These are phyloP conservation scores for Bos javanicus DNA, from an alignment of 2,113 vertebrate species.

Conservation along the genomic window DNA sequence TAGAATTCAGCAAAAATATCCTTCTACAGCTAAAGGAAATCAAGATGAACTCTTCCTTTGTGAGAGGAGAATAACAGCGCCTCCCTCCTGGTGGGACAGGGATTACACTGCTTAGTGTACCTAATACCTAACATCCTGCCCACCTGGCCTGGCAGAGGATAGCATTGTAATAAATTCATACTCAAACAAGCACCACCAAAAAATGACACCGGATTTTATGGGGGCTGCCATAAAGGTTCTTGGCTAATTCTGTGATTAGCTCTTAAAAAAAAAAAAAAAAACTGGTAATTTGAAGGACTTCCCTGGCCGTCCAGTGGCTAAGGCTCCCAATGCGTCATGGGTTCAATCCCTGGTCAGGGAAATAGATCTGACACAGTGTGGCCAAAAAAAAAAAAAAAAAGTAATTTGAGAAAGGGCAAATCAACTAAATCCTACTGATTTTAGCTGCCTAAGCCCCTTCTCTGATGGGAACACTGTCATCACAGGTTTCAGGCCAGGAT, in stretches of 20 bases:
- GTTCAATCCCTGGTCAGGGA: neutral
- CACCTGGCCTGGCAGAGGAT: neutral
- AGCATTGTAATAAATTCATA: neutral
- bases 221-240: neutral
- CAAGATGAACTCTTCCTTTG: neutral
- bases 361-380: neutral
- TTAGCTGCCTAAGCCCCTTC: neutral
- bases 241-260: neutral
- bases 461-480: neutral
- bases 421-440: neutral
- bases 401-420: neutral
- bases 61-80: neutral
- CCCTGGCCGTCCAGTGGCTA: neutral
- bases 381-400: neutral
- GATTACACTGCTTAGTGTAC: neutral
- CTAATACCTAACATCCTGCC: neutral
- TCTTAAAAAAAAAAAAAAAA: fast-evolving
- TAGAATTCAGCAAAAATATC: neutral
- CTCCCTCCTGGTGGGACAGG: neutral
- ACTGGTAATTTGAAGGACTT: neutral
- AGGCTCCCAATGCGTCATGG: neutral
- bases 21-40: too few species aligned
- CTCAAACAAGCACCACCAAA: neutral
- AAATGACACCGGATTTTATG: neutral
- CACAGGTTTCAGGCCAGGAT: too few species aligned